phyloP scores from a whole-genome alignment of 2,888 invertebrate genomes.

The Heliconius ethilla region DNA sequence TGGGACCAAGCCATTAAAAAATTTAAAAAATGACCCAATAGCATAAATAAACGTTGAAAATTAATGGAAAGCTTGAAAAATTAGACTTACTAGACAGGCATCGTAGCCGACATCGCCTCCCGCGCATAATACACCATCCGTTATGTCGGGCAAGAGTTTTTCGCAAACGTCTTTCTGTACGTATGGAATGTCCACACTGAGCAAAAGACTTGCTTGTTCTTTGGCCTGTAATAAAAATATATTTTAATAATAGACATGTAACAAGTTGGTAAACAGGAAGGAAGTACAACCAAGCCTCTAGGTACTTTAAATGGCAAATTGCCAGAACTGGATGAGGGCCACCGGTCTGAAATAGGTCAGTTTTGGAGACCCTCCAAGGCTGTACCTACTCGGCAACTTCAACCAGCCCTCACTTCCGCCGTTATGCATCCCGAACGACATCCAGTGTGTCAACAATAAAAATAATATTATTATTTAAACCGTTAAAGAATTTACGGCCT shows the following conservation, averaged over 20 bases:
- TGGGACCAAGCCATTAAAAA: not conserved
- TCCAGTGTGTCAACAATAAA: too few relatives aligned
- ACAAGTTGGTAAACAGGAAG: too few relatives aligned
- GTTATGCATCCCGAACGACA: too few relatives aligned
- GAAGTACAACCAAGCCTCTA: too few relatives aligned
- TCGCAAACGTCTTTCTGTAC: conserved; percentile 21
- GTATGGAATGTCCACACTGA: conserved; percentile 33
- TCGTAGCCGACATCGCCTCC: conserved; percentile 33
- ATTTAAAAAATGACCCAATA: not conserved
- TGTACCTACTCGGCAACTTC: too few relatives aligned
- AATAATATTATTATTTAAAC: too few relatives aligned
- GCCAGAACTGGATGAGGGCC: too few relatives aligned
- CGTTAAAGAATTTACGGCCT: too few relatives aligned
- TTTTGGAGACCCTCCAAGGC: too few relatives aligned
- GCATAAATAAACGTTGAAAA: not conserved
- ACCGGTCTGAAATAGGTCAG: too few relatives aligned
- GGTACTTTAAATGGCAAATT: too few relatives aligned
- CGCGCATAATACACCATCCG: conserved; percentile 39
- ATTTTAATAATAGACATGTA: not conserved
- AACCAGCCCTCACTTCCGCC: too few relatives aligned
- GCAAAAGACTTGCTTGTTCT: not conserved
- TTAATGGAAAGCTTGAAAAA: not conserved
- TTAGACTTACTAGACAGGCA: conserved; percentile 37
- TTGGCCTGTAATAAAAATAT: conserved; percentile 9
- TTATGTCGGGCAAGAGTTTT: conserved; percentile 9